These are phyloP conservation scores for Lophius americanus DNA, from an alignment of 2,797 vertebrate species.

Conservation along the genomic window DNA sequence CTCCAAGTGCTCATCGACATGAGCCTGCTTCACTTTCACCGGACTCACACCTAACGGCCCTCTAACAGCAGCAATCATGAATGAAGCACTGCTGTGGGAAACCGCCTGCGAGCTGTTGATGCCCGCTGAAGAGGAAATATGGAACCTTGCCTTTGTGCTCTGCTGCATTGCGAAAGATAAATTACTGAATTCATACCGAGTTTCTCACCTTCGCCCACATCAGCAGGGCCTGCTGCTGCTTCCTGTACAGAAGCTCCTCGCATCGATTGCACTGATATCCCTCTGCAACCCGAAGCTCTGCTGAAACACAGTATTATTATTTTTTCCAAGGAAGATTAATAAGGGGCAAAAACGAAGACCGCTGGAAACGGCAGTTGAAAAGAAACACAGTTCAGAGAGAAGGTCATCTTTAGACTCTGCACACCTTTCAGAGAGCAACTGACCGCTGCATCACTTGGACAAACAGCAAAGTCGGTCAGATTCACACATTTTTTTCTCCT, in stretches of 20 bases:
- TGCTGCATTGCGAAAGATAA: constrained; percentile 42
- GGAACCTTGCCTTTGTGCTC: constrained; percentile 49
- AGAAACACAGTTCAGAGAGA: constrained; percentile 54
- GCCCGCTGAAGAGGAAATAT: constrained; percentile 58
- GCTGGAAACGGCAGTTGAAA: constrained; percentile 60
- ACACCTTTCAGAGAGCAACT: constrained; percentile 51
- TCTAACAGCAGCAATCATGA: constrained; percentile 45
- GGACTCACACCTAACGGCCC: constrained; percentile 48
- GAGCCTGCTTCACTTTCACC: constrained; percentile 35
- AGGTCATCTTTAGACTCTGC: constrained; percentile 49
- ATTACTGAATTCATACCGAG: constrained; percentile 55
- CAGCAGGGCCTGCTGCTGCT: constrained; percentile 39
- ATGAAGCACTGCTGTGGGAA: constrained; percentile 42
- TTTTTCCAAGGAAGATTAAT: constrained; percentile 61
- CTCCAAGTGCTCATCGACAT: constrained; percentile 20
- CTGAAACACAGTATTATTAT: constrained; percentile 27
- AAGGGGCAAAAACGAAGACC: constrained; percentile 55
- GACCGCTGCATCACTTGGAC: constrained; percentile 26
- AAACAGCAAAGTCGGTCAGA: constrained; percentile 20
- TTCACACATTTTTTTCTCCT: not conserved
- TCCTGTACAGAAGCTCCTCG: constrained; percentile 55
- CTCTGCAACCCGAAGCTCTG: constrained; percentile 36
- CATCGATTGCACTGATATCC: constrained; percentile 67
- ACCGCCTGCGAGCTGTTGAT: constrained; percentile 42
- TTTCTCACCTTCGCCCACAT: constrained; percentile 66